Conservation (phyloP, 1,140 invertebrate genomes). For the Ceratosolen solmsi region DNA sequence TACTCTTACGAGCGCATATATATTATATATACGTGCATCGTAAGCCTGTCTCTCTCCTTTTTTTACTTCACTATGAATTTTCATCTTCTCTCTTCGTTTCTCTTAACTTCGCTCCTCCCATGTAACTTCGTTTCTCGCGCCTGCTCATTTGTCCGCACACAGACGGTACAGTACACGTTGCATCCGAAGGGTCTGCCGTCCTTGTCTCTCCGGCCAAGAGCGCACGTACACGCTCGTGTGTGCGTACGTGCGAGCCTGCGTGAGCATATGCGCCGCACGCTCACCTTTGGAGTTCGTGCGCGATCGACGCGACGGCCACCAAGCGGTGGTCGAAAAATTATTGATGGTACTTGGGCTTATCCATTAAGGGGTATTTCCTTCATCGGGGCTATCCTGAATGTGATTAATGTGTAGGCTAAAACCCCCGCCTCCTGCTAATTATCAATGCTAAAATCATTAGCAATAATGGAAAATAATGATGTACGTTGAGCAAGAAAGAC, state of each 20-base stretch:
- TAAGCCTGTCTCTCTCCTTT: constrained; percentile 24
- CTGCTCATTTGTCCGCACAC: not conserved
- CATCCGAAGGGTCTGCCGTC: not conserved
- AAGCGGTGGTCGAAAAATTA: too few species aligned
- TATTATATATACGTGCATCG: not conserved
- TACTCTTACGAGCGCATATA: not conserved
- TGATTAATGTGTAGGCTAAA: too few species aligned
- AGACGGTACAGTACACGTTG: too few species aligned
- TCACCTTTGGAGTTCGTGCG: not conserved
- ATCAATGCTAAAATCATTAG: too few species aligned
- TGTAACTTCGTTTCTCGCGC: not conserved
- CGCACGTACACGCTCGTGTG: not conserved
- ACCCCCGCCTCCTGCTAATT: too few species aligned
- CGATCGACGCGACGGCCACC: not conserved
- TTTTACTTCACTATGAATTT: constrained; percentile 36
- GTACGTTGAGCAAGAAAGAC: too few species aligned
- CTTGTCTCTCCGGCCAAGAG: not conserved
- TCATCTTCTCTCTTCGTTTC: constrained; percentile 6
- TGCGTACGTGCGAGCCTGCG: not conserved
- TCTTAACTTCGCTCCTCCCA: not conserved
- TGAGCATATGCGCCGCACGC: not conserved
- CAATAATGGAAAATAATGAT: too few species aligned
- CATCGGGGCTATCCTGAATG: too few species aligned
- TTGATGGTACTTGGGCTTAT: too few species aligned
- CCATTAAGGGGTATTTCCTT: too few species aligned